Evolutionary conservation across 2,888 invertebrate species (phyloP).

Genomic region (Euspilapteryx auroguttella): DNA sequence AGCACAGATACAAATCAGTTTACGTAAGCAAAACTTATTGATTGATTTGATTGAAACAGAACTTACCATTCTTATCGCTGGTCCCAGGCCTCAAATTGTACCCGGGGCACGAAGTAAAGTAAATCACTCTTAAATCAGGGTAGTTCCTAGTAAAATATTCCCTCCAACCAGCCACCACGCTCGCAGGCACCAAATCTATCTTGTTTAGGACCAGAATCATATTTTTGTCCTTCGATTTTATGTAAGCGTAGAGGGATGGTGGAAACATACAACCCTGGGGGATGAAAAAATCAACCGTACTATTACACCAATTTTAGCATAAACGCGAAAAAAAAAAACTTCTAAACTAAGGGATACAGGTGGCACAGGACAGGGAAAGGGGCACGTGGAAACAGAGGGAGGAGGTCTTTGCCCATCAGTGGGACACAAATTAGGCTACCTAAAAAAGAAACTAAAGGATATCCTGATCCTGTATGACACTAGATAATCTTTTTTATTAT

Average conservation of each 20-base stretch:
- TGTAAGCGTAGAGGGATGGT: constrained; percentile 81
- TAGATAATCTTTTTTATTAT: no score
- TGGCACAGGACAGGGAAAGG: no score
- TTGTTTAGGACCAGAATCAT: constrained; percentile 91
- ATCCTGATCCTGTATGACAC: no score
- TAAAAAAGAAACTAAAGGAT: no score
- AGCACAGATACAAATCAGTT: no score
- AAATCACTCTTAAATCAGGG: constrained; percentile 73
- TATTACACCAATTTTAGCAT: background rate
- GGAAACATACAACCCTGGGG: constrained; percentile 82
- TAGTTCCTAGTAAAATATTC: constrained; percentile 72
- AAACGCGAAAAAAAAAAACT: background rate
- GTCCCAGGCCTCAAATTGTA: constrained; percentile 67
- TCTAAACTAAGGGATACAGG: background rate
- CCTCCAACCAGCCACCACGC: constrained; percentile 86
- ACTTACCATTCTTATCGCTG: constrained; percentile 55
- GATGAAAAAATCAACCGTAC: constrained; percentile 1
- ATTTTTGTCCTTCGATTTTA: constrained; percentile 73
- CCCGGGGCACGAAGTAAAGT: constrained; percentile 82
- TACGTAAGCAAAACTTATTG: background rate
- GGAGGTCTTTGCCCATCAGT: no score
- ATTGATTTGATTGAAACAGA: no score
- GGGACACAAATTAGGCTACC: no score
- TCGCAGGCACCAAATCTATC: constrained; percentile 83
- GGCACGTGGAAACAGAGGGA: no score